These are phyloP conservation scores for Hydrolagus affinis DNA, from an alignment of 2,113 vertebrate species.

Conservation along the genomic window DNA sequence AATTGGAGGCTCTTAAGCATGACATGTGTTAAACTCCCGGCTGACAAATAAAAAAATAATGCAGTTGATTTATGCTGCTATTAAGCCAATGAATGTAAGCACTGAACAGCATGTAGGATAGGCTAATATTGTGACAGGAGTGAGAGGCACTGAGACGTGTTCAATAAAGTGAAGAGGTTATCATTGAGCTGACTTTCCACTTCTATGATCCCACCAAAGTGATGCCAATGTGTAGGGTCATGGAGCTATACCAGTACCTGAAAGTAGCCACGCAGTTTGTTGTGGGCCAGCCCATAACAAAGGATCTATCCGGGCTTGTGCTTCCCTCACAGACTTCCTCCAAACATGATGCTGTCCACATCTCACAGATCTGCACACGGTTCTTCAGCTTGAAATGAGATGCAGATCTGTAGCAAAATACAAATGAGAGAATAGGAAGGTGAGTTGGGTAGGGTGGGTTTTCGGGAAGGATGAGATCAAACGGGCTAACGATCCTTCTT, in stretches of 20 bases:
- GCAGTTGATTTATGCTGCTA: too few relatives aligned
- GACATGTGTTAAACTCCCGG: too few relatives aligned
- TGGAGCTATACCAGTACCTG: constrained; percentile 59
- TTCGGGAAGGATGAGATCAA: too few relatives aligned
- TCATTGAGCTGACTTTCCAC: not conserved
- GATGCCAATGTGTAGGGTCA: too few relatives aligned
- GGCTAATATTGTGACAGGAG: not conserved
- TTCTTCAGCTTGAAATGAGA: constrained; percentile 75
- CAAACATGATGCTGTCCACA: constrained; percentile 83
- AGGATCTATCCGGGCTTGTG: constrained; percentile 64
- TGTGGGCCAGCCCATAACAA: constrained; percentile 90
- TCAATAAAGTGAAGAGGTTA: not conserved
- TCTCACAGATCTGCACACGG: constrained; percentile 71
- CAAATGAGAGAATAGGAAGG: not conserved
- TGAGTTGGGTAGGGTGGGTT: too few relatives aligned
- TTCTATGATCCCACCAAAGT: not conserved
- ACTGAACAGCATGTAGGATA: not conserved
- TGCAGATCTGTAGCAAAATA: constrained; percentile 51
- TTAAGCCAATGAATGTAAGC: not conserved
- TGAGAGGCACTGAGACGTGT: too few relatives aligned
- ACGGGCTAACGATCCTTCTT: too few relatives aligned
- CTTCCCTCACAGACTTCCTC: constrained; percentile 87
- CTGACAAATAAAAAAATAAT: not conserved
- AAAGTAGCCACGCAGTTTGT: constrained; percentile 88
- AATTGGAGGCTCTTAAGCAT: too few relatives aligned